Conservation (phyloP, 2,888 invertebrate genomes). For the Coelogynopora nodosa region DNA sequence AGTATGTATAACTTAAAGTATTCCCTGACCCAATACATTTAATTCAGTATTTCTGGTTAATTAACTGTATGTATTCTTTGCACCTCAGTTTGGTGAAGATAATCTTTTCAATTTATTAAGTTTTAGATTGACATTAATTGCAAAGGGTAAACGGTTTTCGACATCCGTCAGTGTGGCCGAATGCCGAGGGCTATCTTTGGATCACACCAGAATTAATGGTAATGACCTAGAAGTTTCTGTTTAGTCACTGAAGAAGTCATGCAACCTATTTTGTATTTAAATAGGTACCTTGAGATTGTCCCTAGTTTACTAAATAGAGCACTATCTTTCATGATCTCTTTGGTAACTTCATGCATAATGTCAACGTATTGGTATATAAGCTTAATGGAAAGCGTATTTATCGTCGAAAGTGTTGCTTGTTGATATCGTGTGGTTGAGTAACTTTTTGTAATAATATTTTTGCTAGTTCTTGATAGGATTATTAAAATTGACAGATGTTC, state of each 20-base stretch:
- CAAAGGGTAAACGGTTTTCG: not conserved
- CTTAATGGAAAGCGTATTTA: conserved; percentile 9
- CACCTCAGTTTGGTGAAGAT: not conserved
- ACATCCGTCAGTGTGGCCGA: conserved; percentile 7
- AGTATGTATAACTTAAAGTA: too few species aligned
- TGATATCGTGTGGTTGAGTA: not conserved
- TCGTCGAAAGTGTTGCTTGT: not conserved
- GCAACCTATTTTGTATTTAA: conserved; percentile 9
- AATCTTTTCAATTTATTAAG: not conserved
- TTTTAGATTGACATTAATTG: not conserved
- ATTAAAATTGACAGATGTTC: not conserved
- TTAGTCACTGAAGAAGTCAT: conserved; percentile 11
- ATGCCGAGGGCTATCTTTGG: conserved; percentile 7
- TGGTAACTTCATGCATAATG: conserved; percentile 23
- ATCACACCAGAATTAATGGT: not conserved
- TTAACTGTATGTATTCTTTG: conserved; percentile 9
- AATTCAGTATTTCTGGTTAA: conserved; percentile 17
- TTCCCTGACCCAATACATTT: too few species aligned
- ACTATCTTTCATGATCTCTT: not conserved
- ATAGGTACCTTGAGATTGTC: not conserved
- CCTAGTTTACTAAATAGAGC: conserved; percentile 1
- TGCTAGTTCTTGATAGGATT: not conserved
- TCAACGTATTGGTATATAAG: not conserved
- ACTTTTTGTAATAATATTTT: conserved; percentile 16
- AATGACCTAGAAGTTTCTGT: not conserved